Base-by-base conservation (phyloP, 2,888 invertebrate species). In the Spisula solida region DNA sequence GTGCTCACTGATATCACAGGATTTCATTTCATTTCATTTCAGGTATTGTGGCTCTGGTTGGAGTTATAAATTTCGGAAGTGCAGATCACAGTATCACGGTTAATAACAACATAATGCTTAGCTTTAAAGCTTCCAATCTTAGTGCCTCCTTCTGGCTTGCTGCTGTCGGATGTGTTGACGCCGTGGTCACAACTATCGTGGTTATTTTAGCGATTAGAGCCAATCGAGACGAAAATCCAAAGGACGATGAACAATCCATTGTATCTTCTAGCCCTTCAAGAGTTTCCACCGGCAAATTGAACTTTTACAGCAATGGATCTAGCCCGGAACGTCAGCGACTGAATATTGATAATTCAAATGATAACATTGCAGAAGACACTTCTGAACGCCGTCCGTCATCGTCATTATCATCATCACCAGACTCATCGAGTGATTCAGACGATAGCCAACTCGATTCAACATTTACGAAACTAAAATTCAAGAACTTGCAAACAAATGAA, bases 71-170 rank as follows among this genome's bases (percentile, higher is more conserved):
- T 25, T 91, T 84, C 66, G 88, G 88, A 12, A 25, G 55, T 10
- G 70, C 84, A 4, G 85, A 89, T 56, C 91, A 87, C 56, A 85
- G 70, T 55, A 41, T 88, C n/a, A 84, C 85, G 18, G 66, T 88
- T 0, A 82, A 82, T 34, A 85, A 55, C 10, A 29, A 29, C 14
- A 47, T 66, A 41, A 41, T 56, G 16, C 70, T 91, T 5, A 78
- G 79, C 5, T 87, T 89, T 25, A 55, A 70, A 25, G 10, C 60
- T 0, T 82, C 91, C 18, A 87, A 91, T 31, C 87, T 91, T 6
- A 81, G 82, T 47, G 80, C 79, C 10, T 85, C 91, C 14, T 91
- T 91, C 85, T 91, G 89, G 89, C 34, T 89, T 10, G 81, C 87
- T 14, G 75, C 85, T 41, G 29, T 56, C 41, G 81, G 81, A 18